These are phyloP conservation scores for Oryctes rhinoceros DNA, from an alignment of 1,140 invertebrate species.

Conservation along the genomic window DNA sequence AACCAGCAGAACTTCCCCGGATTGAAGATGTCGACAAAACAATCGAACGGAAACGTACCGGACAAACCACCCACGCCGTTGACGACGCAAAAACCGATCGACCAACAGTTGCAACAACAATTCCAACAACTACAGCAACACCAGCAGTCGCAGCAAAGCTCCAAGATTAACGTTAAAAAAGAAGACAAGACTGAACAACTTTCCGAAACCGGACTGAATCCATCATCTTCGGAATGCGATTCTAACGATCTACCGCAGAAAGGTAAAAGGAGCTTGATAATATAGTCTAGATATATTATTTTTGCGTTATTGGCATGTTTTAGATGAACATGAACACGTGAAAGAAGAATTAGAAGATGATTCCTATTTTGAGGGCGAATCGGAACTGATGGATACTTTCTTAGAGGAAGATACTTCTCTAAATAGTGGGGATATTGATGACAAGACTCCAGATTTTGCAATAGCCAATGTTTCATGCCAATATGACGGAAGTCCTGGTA, in stretches of 20 bases:
- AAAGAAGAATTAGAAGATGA: slow-evolving; percentile 57
- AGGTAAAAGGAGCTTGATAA: background rate
- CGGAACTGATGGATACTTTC: slow-evolving; percentile 58
- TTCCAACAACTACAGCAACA: slow-evolving; percentile 44
- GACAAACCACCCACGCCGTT: slow-evolving; percentile 38
- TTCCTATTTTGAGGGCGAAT: slow-evolving; percentile 58
- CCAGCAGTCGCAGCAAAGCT: slow-evolving; percentile 44
- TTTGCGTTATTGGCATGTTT: background rate
- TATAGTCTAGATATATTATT: background rate
- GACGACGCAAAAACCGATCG: slow-evolving; percentile 43
- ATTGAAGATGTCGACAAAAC: slow-evolving; percentile 47
- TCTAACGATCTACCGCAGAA: slow-evolving; percentile 54
- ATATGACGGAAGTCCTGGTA: slow-evolving; percentile 63
- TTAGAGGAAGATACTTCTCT: slow-evolving; percentile 56
- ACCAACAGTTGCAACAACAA: slow-evolving; percentile 39
- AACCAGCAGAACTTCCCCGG: slow-evolving; percentile 59
- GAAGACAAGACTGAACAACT: slow-evolving; percentile 55
- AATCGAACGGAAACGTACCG: background rate
- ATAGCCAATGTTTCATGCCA: slow-evolving; percentile 71
- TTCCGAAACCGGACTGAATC: slow-evolving; percentile 50
- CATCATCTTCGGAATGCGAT: slow-evolving; percentile 57
- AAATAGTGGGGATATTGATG: slow-evolving; percentile 47
- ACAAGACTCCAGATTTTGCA: slow-evolving; percentile 61
- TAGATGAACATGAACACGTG: slow-evolving; percentile 49
- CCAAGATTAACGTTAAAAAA: slow-evolving; percentile 46